Base-by-base conservation (phyloP, 2,113 vertebrate species). In the Stegostoma tigrinum region DNA sequence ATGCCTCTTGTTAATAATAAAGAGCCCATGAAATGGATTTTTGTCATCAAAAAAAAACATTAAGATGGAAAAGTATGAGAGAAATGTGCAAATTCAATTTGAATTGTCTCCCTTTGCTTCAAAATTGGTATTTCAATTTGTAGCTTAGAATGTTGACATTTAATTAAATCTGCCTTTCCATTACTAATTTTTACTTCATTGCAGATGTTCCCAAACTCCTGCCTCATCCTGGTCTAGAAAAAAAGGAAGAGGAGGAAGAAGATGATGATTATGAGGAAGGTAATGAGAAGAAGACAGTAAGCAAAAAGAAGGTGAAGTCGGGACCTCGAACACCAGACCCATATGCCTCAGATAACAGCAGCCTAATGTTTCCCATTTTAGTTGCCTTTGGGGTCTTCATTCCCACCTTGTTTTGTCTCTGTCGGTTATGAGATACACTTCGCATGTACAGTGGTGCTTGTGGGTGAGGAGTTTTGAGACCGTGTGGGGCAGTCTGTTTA, bases 351-450 rank as follows among this genome's bases (percentile, higher is more conserved):
- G 99, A 99, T 98, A 99, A 99, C 98, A 99, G 99, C 98, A 99
- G 99, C 98, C 98, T 99, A 96, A 99, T 99, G 99, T 99, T 99
- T 96, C 99, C 99, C 96, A 99, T 99, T 97, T 97, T 99, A 64
- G 99, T 99, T 98, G 99, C 99, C 96, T 99, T 99, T 2, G 99
- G 99, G 96, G 99, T 99, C 96, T 99, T 99, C 98, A 99, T 99
- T 97, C 99, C 99, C 96, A 99, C 99, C 96, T 98, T 99, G 97
- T 99, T 99, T 98, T 99, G 99, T 98, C 99, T 99, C 97, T 99
- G 99, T 97, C 98, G 99, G 96, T 98, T 99, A 98, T 99, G 98
- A 99, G 67, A 95, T 42, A 34, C 42, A 45, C 67, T 95, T 95
- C 45, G 93, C 68, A 95, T 72, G 93, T 95, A 66, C 89, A 66